Percentiles rank a stretch among this genome's conserved stretches.
phyloP scores from a whole-genome alignment of 2,888 invertebrate genomes.

The Idaea dimidiata region DNA sequence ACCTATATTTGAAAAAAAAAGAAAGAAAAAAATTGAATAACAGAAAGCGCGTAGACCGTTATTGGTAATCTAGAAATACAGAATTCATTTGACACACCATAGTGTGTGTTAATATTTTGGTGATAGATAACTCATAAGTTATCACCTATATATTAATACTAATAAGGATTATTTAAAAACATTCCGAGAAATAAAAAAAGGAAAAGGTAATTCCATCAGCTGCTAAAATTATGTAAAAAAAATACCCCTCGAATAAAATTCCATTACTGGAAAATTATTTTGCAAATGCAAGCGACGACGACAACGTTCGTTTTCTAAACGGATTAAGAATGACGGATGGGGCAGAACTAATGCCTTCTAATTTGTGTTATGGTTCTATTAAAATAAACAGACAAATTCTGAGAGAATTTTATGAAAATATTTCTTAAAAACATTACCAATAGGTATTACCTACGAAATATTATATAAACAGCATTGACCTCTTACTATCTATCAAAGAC shows the following conservation, averaged over 20 bases:
- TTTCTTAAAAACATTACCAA: too few species aligned
- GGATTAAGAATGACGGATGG: conserved; percentile 33
- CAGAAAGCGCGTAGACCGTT: too few species aligned
- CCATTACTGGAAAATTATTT: conserved; percentile 14
- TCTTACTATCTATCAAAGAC: not conserved
- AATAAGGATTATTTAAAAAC: too few species aligned
- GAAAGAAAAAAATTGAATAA: too few species aligned
- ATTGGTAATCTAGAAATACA: too few species aligned
- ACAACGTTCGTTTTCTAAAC: conserved; percentile 25
- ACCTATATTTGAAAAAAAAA: too few species aligned
- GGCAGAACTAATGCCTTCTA: conserved; percentile 21
- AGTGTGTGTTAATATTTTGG: too few species aligned
- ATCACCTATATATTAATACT: too few species aligned
- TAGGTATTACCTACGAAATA: too few species aligned
- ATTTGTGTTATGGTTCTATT: conserved; percentile 7
- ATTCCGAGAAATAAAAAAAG: not conserved
- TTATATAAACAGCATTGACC: too few species aligned
- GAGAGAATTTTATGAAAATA: conserved; percentile 17
- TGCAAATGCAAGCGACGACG: conserved; percentile 17
- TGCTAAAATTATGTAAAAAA: not conserved
- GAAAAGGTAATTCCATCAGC: not conserved
- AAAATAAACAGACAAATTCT: conserved; percentile 2
- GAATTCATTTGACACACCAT: too few species aligned
- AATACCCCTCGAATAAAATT: conserved; percentile 3
- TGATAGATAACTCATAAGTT: too few species aligned